phyloP scores from a whole-genome alignment of 2,797 vertebrate species.

The Falco novaeseelandiae region DNA sequence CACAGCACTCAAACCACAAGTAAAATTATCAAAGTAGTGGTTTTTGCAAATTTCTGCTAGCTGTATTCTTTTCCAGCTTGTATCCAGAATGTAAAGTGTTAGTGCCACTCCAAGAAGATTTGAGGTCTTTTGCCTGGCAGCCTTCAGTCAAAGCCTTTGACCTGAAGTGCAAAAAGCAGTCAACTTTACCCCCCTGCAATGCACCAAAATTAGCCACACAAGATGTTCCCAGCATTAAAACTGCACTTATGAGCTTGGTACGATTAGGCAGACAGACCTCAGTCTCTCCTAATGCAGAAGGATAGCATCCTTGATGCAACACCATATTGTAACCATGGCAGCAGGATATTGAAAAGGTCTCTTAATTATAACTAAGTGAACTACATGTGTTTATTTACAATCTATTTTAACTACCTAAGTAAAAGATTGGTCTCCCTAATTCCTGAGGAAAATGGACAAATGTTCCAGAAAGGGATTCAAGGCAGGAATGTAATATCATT shows the following conservation, averaged over 20 bases:
- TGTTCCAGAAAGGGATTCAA: background rate
- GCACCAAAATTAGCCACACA: background rate
- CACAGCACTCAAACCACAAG: background rate
- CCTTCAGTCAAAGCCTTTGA: background rate
- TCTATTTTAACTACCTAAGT: background rate
- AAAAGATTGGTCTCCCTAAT: background rate
- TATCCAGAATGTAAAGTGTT: background rate
- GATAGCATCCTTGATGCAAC: background rate
- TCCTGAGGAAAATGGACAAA: background rate
- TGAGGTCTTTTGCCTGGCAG: background rate
- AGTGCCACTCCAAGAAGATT: background rate
- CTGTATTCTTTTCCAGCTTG: background rate
- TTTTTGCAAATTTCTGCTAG: background rate
- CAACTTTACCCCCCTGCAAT: background rate
- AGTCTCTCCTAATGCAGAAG: background rate
- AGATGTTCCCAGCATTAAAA: background rate
- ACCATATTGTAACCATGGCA: background rate
- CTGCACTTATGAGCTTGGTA: background rate
- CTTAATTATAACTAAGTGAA: background rate
- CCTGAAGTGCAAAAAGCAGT: background rate
- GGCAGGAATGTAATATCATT: rapidly evolving
- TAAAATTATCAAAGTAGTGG: background rate
- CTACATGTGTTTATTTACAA: background rate
- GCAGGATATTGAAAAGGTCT: background rate
- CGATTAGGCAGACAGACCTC: background rate